Evolutionary conservation across 2,888 invertebrate species (phyloP).

Genomic region (Escarpia spicata): DNA sequence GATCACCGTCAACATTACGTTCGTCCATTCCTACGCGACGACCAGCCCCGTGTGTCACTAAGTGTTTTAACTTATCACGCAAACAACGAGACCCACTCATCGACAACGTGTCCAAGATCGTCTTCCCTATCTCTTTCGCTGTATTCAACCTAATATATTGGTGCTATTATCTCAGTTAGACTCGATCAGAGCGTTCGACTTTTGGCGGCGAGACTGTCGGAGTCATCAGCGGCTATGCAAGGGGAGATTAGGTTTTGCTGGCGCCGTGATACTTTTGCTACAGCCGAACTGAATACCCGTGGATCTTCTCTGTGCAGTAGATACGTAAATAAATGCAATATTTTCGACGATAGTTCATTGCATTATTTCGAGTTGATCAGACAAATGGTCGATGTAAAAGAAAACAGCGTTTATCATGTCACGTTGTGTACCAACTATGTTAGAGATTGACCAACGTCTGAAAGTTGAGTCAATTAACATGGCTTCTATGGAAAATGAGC

Average conservation of each 20-base stretch:
- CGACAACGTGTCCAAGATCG: background rate
- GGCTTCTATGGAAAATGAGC: too few relatives aligned
- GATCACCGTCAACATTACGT: background rate
- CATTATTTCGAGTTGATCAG: background rate
- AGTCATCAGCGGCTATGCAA: background rate
- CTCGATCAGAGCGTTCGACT: background rate
- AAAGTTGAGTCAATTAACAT: too few relatives aligned
- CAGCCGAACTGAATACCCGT: background rate
- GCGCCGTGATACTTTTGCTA: background rate
- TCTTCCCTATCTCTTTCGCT: background rate
- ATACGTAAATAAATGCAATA: background rate
- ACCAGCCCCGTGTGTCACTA: background rate
- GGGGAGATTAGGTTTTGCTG: background rate
- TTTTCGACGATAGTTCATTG: constrained; percentile 12
- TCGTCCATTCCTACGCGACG: background rate
- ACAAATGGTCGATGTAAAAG: background rate
- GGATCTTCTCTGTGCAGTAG: background rate
- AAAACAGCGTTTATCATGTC: background rate
- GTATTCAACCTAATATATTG: background rate
- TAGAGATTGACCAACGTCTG: background rate
- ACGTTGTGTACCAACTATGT: background rate
- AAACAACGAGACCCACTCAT: background rate
- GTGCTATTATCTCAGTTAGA: background rate
- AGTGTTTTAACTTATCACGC: background rate
- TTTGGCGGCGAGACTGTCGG: background rate